phyloP scores from a whole-genome alignment of 1,140 invertebrate species.

The Campoletis sonorensis region DNA sequence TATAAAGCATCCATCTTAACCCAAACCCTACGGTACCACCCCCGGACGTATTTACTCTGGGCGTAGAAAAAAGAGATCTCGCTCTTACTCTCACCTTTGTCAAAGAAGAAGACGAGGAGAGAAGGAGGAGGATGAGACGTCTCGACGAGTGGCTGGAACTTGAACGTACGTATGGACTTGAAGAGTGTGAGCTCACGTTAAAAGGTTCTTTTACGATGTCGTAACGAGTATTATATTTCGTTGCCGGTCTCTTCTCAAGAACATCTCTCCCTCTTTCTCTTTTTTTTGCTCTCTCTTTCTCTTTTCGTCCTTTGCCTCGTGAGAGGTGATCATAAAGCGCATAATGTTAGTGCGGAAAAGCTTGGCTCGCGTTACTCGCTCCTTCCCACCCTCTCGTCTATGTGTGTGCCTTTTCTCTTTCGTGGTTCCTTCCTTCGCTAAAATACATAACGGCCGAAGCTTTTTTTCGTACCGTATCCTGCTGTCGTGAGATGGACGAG shows the following conservation, averaged over 20 bases:
- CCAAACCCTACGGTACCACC: conserved; percentile 3
- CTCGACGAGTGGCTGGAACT: conserved; percentile 28
- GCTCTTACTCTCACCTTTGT: conserved; percentile 34
- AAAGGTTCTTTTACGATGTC: conserved; percentile 69
- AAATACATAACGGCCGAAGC: not conserved
- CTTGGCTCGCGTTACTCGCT: conserved; percentile 10
- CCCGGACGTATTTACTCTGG: conserved; percentile 22
- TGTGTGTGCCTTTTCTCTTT: not conserved
- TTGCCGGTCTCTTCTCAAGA: conserved; percentile 34
- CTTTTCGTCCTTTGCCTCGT: conserved; percentile 49
- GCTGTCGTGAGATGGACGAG: not conserved
- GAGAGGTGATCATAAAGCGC: conserved; percentile 61
- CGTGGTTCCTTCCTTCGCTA: not conserved
- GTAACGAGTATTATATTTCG: conserved; percentile 62
- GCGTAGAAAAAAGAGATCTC: conserved; percentile 13
- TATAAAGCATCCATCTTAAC: conserved; percentile 47
- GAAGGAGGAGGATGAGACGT: conserved; percentile 23
- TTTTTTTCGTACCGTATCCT: conserved; percentile 4
- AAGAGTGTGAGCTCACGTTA: conserved; percentile 55
- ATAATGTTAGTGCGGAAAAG: conserved; percentile 54
- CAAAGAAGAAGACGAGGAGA: conserved; percentile 23
- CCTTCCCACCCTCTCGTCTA: not conserved
- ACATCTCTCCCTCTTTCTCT: not conserved
- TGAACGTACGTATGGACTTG: conserved; percentile 41
- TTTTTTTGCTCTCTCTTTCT: not conserved